Percentiles rank a stretch among this genome's conserved stretches.
Conservation (phyloP, 2,888 invertebrate genomes). For the Tetragnatha montana region DNA sequence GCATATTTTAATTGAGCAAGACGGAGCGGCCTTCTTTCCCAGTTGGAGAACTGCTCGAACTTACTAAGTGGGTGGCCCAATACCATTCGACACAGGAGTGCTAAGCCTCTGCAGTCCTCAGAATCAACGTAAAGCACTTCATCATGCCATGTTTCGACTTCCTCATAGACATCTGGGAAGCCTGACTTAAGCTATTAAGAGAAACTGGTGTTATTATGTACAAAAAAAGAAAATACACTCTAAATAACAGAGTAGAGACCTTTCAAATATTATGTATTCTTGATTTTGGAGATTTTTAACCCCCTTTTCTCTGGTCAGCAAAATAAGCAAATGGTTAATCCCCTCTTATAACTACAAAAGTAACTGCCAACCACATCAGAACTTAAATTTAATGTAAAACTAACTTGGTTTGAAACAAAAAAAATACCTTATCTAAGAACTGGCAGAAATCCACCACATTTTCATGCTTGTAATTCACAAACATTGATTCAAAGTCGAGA, state of each 20-base stretch:
- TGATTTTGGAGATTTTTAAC: no score
- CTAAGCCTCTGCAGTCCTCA: conserved; percentile 79
- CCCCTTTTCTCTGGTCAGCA: no score
- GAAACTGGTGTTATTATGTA: no score
- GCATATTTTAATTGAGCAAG: conserved; percentile 88
- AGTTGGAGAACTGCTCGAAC: conserved; percentile 93
- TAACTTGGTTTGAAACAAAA: no score
- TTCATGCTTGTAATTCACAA: not conserved
- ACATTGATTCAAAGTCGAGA: not conserved
- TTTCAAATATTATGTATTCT: no score
- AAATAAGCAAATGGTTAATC: no score
- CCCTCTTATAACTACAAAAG: no score
- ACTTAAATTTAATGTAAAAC: no score
- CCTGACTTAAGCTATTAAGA: conserved; percentile 6
- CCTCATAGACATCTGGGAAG: conserved; percentile 12
- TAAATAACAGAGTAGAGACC: no score
- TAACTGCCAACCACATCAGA: no score
- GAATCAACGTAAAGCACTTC: not conserved
- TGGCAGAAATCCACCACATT: conserved; percentile 20
- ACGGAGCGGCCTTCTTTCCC: conserved; percentile 89
- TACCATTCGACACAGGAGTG: conserved; percentile 85
- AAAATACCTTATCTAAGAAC: conserved; percentile 39
- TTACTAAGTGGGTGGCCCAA: conserved; percentile 87
- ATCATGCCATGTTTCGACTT: conserved; percentile 13
- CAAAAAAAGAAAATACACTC: no score